Percentiles rank a stretch among this genome's conserved stretches.
These are phyloP conservation scores for Garrulus glandarius DNA, from an alignment of 2,797 vertebrate species.

Conservation along the genomic window DNA sequence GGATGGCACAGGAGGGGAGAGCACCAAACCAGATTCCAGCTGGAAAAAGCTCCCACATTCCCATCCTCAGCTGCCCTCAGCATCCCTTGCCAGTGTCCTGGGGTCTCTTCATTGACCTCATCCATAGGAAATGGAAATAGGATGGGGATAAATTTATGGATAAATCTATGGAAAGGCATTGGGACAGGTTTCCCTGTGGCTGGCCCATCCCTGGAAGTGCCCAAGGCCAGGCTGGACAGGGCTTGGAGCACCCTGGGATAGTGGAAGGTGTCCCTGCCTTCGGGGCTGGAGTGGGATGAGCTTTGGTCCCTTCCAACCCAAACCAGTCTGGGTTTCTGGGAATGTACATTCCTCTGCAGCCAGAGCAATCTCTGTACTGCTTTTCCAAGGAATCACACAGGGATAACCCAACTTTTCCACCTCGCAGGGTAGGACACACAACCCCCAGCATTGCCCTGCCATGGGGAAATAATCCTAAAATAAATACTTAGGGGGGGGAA, in stretches of 20 bases:
- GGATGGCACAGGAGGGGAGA: neutral
- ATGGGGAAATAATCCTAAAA: neutral
- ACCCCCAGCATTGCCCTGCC: neutral
- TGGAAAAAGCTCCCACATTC: neutral
- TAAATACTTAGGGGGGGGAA: fast-evolving
- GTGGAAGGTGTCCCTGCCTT: neutral
- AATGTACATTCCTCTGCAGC: neutral
- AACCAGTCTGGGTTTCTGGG: too few relatives aligned
- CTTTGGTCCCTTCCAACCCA: neutral
- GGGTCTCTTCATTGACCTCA: neutral
- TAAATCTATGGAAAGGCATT: neutral
- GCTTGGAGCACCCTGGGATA: neutral
- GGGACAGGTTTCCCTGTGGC: neutral
- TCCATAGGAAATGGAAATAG: neutral
- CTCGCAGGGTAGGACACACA: fast-evolving
- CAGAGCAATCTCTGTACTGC: neutral
- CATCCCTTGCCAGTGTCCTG: neutral
- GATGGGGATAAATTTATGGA: neutral
- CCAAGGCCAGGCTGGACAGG: neutral
- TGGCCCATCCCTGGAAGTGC: neutral
- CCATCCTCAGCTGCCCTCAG: neutral
- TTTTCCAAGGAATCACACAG: neutral
- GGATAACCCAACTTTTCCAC: neutral
- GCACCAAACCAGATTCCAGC: neutral
- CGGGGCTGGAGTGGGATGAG: neutral